Conservation (phyloP, 2,888 invertebrate species). For the Andrena bucephala region DNA sequence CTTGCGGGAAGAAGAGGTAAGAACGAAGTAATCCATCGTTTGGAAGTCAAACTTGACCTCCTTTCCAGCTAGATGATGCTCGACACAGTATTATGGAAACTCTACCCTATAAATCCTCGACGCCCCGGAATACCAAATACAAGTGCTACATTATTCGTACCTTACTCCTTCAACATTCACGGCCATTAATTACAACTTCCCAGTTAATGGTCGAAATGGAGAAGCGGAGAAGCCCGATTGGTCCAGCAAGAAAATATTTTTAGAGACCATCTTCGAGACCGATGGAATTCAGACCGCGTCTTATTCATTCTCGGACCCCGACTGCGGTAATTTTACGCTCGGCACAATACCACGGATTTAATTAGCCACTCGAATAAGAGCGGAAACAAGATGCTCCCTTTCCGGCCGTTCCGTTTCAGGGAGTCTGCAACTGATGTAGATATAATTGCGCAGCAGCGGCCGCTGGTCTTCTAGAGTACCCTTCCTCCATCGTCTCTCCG, state of each 20-base stretch:
- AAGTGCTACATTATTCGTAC: too few species aligned
- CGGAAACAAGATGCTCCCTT: constrained; percentile 66
- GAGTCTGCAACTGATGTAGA: constrained; percentile 56
- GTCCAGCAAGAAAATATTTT: constrained; percentile 41
- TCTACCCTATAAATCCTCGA: too few species aligned
- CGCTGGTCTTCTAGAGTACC: background rate
- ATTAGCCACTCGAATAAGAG: constrained; percentile 71
- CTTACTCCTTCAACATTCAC: too few species aligned
- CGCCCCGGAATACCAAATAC: too few species aligned
- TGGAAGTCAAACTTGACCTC: too few species aligned
- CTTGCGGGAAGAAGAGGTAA: too few species aligned
- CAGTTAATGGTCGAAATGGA: background rate
- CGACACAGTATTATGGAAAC: too few species aligned
- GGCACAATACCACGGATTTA: constrained; percentile 71
- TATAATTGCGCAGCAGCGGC: constrained; percentile 40
- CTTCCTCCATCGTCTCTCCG: background rate
- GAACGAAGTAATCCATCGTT: too few species aligned
- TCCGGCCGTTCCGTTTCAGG: constrained; percentile 28
- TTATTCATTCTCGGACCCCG: constrained; percentile 66
- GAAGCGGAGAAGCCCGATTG: background rate
- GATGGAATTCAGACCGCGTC: constrained; percentile 41
- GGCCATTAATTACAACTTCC: too few species aligned
- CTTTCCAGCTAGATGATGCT: too few species aligned
- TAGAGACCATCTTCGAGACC: constrained; percentile 39
- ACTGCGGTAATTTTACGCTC: constrained; percentile 68